A percentile compares a stretch with the other conserved stretches of the same genome.
Conservation (phyloP, 2,113 vertebrate genomes). For the Oxyruncus cristatus region DNA sequence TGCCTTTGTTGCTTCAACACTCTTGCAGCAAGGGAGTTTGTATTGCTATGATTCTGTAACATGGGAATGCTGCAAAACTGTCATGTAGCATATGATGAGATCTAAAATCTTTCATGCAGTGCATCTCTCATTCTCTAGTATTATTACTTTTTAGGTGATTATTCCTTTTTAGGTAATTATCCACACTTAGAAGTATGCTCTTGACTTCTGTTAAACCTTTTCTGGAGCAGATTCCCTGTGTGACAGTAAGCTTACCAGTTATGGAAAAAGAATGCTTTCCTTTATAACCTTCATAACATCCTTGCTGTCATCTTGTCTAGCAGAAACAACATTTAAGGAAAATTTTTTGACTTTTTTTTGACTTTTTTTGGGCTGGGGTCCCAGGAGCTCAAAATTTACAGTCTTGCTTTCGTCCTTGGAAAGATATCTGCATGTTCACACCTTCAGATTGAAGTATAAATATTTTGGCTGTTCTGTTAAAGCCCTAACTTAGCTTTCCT, state of each 20-base stretch:
- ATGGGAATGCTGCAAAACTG: not conserved
- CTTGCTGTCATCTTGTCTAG: not conserved
- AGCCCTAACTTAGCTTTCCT: not conserved
- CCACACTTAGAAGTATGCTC: not conserved
- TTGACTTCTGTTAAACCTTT: not conserved
- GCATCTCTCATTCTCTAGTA: not conserved
- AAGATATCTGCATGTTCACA: not conserved
- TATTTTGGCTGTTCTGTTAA: constrained; percentile 11
- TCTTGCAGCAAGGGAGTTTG: not conserved
- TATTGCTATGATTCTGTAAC: not conserved
- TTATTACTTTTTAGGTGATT: not conserved
- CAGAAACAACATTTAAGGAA: not conserved
- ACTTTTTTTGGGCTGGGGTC: no score
- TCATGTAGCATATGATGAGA: accelerated
- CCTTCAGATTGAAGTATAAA: not conserved
- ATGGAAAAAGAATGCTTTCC: not conserved
- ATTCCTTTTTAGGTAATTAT: no score
- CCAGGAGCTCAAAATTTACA: not conserved
- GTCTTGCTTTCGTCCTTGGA: not conserved
- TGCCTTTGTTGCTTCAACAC: not conserved
- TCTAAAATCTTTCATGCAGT: not conserved
- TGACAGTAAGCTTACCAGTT: not conserved
- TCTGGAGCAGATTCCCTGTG: not conserved
- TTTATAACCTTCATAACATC: not conserved
- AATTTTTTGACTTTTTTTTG: not conserved